Evolutionary conservation across 1,140 invertebrate genomes (phyloP).

Genomic region (Acyrthosiphon pisum): DNA sequence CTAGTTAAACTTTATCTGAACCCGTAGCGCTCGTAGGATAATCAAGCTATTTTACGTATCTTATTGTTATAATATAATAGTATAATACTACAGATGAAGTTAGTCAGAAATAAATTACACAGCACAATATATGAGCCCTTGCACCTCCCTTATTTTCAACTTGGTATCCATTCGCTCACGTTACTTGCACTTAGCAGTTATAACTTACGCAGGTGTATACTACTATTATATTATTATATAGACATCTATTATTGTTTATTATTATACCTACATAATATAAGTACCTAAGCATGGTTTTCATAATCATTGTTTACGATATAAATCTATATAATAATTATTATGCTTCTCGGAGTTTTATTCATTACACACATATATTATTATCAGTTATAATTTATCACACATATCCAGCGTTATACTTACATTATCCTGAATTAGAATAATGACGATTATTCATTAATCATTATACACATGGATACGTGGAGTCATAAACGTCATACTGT

Average conservation of each 20-base stretch:
- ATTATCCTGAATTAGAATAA: neutral
- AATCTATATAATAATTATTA: neutral
- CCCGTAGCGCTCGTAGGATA: neutral
- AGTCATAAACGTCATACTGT: neutral
- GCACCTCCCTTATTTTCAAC: neutral
- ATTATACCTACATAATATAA: neutral
- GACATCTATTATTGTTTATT: neutral
- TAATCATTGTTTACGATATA: neutral
- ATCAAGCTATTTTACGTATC: neutral
- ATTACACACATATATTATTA: neutral
- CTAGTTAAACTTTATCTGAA: neutral
- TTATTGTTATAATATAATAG: neutral
- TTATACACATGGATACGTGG: neutral
- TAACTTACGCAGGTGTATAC: neutral
- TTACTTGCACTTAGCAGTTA: neutral
- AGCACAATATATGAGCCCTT: neutral
- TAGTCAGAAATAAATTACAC: neutral
- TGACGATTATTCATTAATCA: neutral
- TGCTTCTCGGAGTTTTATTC: neutral
- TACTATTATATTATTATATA: neutral
- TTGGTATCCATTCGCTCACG: neutral
- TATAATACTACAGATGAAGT: neutral
- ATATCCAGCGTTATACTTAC: neutral
- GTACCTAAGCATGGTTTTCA: neutral
- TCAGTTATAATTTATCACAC: neutral